Conservation (phyloP, 1,140 invertebrate species). For the Leptinotarsa lineolata region DNA sequence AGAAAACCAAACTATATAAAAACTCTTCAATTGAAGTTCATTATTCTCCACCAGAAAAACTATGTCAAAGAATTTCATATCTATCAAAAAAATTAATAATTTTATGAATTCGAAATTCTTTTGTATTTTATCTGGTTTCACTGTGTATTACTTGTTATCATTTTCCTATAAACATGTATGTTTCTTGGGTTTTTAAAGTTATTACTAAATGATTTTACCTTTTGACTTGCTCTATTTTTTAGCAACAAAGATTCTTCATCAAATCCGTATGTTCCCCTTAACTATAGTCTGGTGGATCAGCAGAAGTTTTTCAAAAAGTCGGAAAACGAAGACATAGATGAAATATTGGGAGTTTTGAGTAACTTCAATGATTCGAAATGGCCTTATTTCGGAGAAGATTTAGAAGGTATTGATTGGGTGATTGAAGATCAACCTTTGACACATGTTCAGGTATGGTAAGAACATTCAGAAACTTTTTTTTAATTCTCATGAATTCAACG, state of each 20-base stretch:
- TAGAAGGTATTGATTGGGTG: slow-evolving; percentile 58
- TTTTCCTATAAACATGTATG: no score
- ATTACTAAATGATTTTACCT: no score
- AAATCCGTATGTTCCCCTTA: slow-evolving; percentile 65
- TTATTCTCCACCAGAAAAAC: no score
- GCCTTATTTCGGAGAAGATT: slow-evolving; percentile 63
- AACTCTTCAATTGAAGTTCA: no score
- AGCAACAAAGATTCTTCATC: slow-evolving; percentile 43
- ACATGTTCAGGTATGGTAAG: slow-evolving; percentile 59
- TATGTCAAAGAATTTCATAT: no score
- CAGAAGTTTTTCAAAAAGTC: slow-evolving; percentile 61
- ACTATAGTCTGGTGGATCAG: slow-evolving; percentile 65
- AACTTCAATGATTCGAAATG: slow-evolving; percentile 57
- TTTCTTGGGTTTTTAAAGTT: no score
- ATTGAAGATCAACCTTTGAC: slow-evolving; percentile 63
- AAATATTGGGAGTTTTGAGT: slow-evolving; percentile 57
- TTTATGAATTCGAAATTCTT: no score
- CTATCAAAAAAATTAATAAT: no score
- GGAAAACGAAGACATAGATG: slow-evolving; percentile 58
- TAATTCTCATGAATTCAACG: no score
- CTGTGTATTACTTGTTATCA: no score
- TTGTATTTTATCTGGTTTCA: no score
- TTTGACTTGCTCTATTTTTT: slow-evolving; percentile 20
- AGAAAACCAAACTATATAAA: no score
- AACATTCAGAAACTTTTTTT: neutral